Evolutionary conservation across 2,797 vertebrate genomes (phyloP), one percentile per base, ranked within the genome.

Genomic region (Chloroceryle amazona): DNA sequence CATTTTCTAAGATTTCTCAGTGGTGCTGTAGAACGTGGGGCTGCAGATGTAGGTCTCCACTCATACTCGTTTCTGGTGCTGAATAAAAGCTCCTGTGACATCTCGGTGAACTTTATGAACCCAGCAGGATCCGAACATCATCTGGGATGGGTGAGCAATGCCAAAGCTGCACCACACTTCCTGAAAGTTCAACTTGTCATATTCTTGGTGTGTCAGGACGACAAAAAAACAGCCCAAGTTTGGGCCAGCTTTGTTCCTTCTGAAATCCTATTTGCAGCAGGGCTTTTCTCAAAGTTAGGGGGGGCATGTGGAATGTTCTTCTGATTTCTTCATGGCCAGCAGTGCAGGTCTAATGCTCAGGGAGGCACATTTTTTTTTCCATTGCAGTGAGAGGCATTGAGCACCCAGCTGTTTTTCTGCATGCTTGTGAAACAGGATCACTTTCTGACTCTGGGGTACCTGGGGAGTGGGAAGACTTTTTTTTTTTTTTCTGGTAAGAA

Each of bases 1-100:
- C 0, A 6, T 21, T 60, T 37, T 62, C 61, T 14, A 4, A 11
- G 4, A 1, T 42, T 52, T 54, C 33, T 58, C 3, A 0, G 2
- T 62, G 46, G 23, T 81, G 35, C 47, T 78, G 31, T 33, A 47
- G 42, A 17, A 66, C 18, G 33, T 26, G 26, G 37, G 33, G 22
- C 33, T 81, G 33, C 44, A 44, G 22, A 8, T 49, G 65, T 29
- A 57, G 29, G 9, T 57, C 26, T 71, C 20, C 35, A 31, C 19
- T 65, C 12, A 2, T 46, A 1, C 26, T 67, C 20, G 5, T 31
- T 78, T 41, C 63, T 71, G 65, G 5, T 39, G 10, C 16, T 39
- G 73, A 63, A 44, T 33, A 67, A 71, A 83, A 83, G 15, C 39
- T 83, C 1, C 31, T 10, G 35, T 71, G 67, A n/a, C 46, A 63